Percentiles rank a stretch among this genome's conserved stretches.
phyloP scores from a whole-genome alignment of 2,888 invertebrate species.

The Rugalucina vietnamica region DNA sequence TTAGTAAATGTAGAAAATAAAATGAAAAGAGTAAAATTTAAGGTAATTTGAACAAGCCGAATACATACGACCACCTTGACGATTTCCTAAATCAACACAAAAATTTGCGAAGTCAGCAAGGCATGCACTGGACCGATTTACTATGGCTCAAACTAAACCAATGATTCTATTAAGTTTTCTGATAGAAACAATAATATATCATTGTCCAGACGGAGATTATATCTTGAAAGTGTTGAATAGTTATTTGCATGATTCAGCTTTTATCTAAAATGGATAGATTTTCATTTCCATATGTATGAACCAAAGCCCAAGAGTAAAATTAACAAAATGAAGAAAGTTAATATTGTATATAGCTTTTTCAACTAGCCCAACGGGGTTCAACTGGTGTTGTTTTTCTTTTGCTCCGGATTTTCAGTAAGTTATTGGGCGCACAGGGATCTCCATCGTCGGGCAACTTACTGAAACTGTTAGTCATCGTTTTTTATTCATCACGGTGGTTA shows the following conservation, averaged over 20 bases:
- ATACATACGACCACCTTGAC: neutral
- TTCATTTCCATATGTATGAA: neutral
- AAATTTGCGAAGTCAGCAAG: neutral
- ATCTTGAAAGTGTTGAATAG: neutral
- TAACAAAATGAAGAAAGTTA: neutral
- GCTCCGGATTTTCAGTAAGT: neutral
- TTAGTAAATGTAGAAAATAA: too few species aligned
- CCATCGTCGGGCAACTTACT: neutral
- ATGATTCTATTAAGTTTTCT: neutral
- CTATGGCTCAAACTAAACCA: neutral
- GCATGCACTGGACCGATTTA: too few species aligned
- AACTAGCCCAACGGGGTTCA: neutral
- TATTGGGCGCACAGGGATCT: neutral
- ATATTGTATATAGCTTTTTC: neutral
- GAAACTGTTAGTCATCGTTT: neutral
- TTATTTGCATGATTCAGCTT: neutral
- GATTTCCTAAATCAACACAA: neutral
- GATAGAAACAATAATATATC: neutral
- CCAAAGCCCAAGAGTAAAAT: neutral
- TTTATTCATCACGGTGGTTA: neutral
- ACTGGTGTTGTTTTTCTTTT: neutral
- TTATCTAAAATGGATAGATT: neutral
- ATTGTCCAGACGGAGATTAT: neutral
- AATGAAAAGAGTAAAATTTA: neutral
- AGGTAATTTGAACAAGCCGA: neutral